These are phyloP conservation scores for Drosophila borborema DNA, from an alignment of 2,888 invertebrate genomes.

Conservation along the genomic window DNA sequence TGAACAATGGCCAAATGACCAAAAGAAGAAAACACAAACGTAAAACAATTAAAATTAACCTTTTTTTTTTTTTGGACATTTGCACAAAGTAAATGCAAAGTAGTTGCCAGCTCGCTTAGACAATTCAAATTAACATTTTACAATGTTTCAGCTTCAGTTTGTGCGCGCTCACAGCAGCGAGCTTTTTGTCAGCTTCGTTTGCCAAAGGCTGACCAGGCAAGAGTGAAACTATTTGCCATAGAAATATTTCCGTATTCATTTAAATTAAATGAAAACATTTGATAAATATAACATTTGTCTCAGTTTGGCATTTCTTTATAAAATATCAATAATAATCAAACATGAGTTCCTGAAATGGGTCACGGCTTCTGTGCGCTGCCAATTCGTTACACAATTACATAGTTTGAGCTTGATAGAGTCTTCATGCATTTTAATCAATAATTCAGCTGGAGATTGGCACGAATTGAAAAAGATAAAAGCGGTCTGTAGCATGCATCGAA, in stretches of 20 bases:
- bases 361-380: not conserved
- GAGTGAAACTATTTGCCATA: not conserved
- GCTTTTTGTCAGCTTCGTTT: conserved; percentile 64
- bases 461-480: not conserved
- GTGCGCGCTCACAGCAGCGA: conserved; percentile 30
- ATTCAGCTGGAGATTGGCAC: not conserved
- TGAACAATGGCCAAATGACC: conserved; percentile 59
- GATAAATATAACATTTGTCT: rapidly evolving
- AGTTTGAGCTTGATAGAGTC: too few species aligned
- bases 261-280: too few species aligned
- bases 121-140: conserved; percentile 39
- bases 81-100: conserved; percentile 26
- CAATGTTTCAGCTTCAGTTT: conserved; percentile 16
- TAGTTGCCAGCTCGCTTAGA: conserved; percentile 37
- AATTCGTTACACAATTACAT: not conserved
- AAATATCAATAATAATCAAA: not conserved
- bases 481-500: not conserved
- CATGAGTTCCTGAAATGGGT: not conserved
- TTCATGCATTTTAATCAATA: not conserved
- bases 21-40: conserved; percentile 11
- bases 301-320: too few species aligned
- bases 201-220: conserved; percentile 32
- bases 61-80: conserved; percentile 58
- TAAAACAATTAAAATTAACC: conserved; percentile 79
- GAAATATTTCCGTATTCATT: not conserved